phyloP scores from a whole-genome alignment of 2,797 vertebrate species.

The Enteromius radiatus region DNA sequence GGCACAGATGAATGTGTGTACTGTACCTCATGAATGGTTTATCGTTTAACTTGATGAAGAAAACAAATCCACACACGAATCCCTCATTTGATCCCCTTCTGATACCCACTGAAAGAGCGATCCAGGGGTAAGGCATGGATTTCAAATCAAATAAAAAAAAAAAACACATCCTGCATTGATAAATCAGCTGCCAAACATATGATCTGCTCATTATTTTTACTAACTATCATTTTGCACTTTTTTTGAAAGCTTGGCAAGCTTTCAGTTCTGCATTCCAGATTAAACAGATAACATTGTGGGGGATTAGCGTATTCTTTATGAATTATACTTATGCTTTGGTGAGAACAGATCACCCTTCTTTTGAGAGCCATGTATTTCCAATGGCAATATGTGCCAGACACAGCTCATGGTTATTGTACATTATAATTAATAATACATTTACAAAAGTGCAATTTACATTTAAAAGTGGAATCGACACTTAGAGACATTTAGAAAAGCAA shows the following conservation, averaged over 20 bases:
- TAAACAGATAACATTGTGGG: constrained; percentile 3
- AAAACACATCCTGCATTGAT: constrained; percentile 28
- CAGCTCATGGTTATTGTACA: not conserved
- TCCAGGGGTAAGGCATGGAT: constrained; percentile 50
- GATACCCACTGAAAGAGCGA: constrained; percentile 34
- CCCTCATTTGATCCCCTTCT: constrained; percentile 41
- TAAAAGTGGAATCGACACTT: not conserved
- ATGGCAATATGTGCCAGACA: not conserved
- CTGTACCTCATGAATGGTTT: constrained; percentile 26
- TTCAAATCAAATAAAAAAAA: constrained; percentile 50
- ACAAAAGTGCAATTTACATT: too few species aligned
- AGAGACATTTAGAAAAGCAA: constrained; percentile 10
- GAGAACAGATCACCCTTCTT: not conserved
- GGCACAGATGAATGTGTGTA: constrained; percentile 8
- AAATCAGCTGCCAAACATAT: constrained; percentile 36
- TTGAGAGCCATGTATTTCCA: not conserved
- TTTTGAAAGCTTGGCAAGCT: constrained; percentile 26
- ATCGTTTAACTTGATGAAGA: constrained; percentile 43
- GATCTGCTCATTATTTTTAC: constrained; percentile 44
- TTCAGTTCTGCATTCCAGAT: constrained; percentile 15
- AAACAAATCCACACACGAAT: constrained; percentile 49
- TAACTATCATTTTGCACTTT: constrained; percentile 35
- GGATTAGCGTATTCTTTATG: not conserved
- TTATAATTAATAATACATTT: not conserved
- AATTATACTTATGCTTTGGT: not conserved